Evolutionary conservation across 2,797 vertebrate genomes (phyloP), one percentile per base, ranked within the genome.

Genomic region (Nannoperca australis): DNA sequence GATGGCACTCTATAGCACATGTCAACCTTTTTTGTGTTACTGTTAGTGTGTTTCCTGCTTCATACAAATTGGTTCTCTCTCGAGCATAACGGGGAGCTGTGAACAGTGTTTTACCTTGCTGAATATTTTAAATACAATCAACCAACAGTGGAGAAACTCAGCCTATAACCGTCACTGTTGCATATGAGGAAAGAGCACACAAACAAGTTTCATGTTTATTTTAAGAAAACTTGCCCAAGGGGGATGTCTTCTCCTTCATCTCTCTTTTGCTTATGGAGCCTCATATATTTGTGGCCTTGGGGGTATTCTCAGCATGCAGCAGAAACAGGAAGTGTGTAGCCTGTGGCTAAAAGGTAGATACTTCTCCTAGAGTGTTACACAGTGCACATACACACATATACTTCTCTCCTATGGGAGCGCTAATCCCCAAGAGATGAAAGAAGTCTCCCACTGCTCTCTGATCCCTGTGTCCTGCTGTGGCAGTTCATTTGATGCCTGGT

Each of bases 371-470:
- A 84, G 84, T 79, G 82, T 79, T 83, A 65, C 70, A 74, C 38
- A 54, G 73, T 15, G 13, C 85, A 82, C 84, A 81, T 58, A 87
- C 82, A 85, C 84, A 63, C 32, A 61, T 70, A 78, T 70, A 76
- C 86, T 73, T 62, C 76, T 76, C 78, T 84, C 79, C 75, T 74
- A 72, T 87, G 88, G 90, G 89, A 91, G 84, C 67, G 84, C 82
- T 93, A 91, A 91, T 92, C 90, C 90, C 86, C 83, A 58, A 51
- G 91, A 91, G 90, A 92, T 91, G 87, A 92, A 92, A 93, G 90
- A 11, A 84, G 84, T 42, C 83, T 85, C 89, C 90, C 81, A 76
- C 85, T 82, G 88, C 85, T 89, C 86, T 91, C 85, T 90, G 89
- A 91, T 91, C 89, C 87, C 70, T 55, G 63, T 70, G 71, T 84